Conservation (phyloP, 2,113 vertebrate species). For the Sinocyclocheilus maitianheensis region DNA sequence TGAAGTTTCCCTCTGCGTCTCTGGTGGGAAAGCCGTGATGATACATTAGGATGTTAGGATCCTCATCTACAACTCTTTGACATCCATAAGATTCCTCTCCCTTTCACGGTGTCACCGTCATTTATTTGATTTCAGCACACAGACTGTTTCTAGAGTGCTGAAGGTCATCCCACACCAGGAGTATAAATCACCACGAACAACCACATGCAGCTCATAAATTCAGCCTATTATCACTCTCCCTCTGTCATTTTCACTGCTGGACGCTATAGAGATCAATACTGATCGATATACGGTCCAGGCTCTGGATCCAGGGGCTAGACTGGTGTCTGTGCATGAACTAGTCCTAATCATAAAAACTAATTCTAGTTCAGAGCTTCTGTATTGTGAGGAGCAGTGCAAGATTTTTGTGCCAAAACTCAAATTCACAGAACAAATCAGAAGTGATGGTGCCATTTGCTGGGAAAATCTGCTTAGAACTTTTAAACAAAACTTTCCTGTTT, state of each 20-base stretch:
- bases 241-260: not conserved
- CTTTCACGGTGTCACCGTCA: not conserved
- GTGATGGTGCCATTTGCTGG: not conserved
- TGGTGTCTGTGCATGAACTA: not conserved
- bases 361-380: slow-evolving; percentile 9
- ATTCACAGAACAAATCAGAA: not conserved
- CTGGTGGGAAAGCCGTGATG: not conserved
- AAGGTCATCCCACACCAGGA: slow-evolving; percentile 20
- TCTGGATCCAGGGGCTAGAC: not conserved
- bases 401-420: not conserved
- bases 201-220: slow-evolving; percentile 27
- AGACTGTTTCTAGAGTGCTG: not conserved
- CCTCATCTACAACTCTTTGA: slow-evolving; percentile 5
- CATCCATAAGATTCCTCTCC: not conserved
- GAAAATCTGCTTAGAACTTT: not conserved
- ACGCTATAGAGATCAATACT: slow-evolving; percentile 14
- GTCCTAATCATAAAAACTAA: not conserved
- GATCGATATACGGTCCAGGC: not conserved
- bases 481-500: not conserved
- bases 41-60: not conserved
- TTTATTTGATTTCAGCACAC: slow-evolving; percentile 30
- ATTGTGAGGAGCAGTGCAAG: not conserved
- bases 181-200: slow-evolving; percentile 12
- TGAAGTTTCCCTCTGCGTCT: not conserved
- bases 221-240: not conserved